Conservation (phyloP, 2,797 vertebrate species). For the Philypnodon macrostomus region DNA sequence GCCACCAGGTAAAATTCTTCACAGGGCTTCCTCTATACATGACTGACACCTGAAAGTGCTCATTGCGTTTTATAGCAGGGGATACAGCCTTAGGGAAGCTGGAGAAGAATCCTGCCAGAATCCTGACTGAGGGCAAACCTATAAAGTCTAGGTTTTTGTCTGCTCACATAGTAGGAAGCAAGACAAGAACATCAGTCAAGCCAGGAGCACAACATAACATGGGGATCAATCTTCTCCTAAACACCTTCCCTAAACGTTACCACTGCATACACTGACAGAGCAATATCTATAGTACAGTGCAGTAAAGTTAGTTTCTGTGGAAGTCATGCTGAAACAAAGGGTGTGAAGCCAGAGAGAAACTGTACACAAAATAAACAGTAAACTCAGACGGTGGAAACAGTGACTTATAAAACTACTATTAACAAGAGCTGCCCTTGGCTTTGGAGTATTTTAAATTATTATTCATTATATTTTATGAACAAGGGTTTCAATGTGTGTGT, state of each 20-base stretch:
- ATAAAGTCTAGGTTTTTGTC: slow-evolving; percentile 40
- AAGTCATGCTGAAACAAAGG: no score
- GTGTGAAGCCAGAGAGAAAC: no score
- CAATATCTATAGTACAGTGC: slow-evolving; percentile 29
- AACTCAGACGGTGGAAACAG: no score
- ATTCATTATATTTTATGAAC: no score
- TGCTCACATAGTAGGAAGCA: slow-evolving; percentile 26
- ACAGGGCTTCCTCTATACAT: neutral
- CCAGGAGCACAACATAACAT: slow-evolving; percentile 31
- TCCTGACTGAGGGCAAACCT: slow-evolving; percentile 23
- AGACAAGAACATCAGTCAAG: slow-evolving; percentile 54
- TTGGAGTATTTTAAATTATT: no score
- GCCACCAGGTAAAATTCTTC: slow-evolving; percentile 16
- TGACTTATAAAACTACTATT: neutral
- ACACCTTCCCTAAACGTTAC: slow-evolving; percentile 39
- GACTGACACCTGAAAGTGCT: slow-evolving; percentile 5
- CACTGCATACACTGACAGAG: slow-evolving; percentile 16
- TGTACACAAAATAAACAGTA: no score
- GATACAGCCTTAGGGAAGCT: slow-evolving; percentile 12
- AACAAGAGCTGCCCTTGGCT: neutral
- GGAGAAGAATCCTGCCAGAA: slow-evolving; percentile 21
- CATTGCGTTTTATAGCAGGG: slow-evolving; percentile 12
- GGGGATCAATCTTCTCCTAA: slow-evolving; percentile 46
- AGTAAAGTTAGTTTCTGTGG: neutral
- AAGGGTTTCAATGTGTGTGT: no score